Percentiles rank a stretch among this genome's conserved stretches.
Evolutionary conservation across 2,888 invertebrate genomes (phyloP).

Genomic region (Orthosia cruda): DNA sequence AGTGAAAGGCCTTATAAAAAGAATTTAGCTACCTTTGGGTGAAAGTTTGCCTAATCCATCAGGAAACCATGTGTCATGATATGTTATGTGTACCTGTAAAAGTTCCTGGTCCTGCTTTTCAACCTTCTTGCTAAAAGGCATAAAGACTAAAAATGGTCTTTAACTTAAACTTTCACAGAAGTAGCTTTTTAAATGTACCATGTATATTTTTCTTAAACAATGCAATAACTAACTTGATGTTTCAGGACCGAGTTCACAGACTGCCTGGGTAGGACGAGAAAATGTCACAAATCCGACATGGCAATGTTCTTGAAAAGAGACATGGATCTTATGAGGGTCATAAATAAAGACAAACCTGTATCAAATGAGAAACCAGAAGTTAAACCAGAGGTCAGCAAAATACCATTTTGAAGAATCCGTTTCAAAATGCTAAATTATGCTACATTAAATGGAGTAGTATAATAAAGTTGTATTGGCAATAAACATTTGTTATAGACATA

Average conservation of each 20-base stretch:
- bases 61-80: too few relatives aligned
- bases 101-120: too few relatives aligned
- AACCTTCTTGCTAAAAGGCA: too few relatives aligned
- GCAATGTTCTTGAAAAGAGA: constrained; percentile 84
- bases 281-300: constrained; percentile 96
- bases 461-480: background rate
- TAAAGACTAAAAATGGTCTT: too few relatives aligned
- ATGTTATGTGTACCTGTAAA: too few relatives aligned
- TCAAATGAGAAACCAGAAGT: constrained; percentile 67
- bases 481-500: background rate
- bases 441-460: background rate
- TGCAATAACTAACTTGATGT: constrained; percentile 33
- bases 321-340: constrained; percentile 83
- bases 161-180: too few relatives aligned
- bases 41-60: too few relatives aligned
- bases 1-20: too few relatives aligned
- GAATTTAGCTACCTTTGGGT: too few relatives aligned
- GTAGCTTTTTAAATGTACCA: too few relatives aligned
- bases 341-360: constrained; percentile 93
- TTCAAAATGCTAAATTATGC: background rate
- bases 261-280: constrained; percentile 96
- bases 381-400: constrained; percentile 61
- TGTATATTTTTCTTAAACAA: too few relatives aligned
- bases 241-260: constrained; percentile 97
- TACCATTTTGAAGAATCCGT: background rate